Evolutionary conservation across 2,797 vertebrate species (phyloP).

Genomic region (Tadarida brasiliensis): DNA sequence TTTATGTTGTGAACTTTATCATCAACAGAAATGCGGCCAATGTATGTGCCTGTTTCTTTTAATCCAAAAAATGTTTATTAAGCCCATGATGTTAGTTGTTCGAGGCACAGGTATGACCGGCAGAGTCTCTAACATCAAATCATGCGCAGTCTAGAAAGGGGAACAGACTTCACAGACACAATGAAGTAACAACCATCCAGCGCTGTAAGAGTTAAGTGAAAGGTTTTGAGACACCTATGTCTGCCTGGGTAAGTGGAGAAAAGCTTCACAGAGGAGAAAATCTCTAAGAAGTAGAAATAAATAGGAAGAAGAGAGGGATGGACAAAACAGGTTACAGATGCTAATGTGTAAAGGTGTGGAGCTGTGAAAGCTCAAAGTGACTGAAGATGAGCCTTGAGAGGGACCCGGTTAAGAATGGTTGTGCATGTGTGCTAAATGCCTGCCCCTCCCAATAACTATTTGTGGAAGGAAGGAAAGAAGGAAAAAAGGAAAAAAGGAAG

Average conservation of each 20-base stretch:
- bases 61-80: background rate
- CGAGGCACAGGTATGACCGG: background rate
- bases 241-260: background rate
- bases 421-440: background rate
- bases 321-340: background rate
- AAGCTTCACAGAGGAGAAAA: background rate
- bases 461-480: background rate
- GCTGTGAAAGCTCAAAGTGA: background rate
- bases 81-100: background rate
- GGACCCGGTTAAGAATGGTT: background rate
- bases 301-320: background rate
- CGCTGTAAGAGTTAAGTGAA: background rate
- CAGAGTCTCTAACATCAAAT: background rate
- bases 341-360: background rate
- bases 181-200: background rate
- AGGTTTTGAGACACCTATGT: background rate
- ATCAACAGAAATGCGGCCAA: background rate
- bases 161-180: background rate
- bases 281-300: background rate
- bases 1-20: slow-evolving; percentile 21
- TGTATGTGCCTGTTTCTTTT: background rate
- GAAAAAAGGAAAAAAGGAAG: rapidly evolving
- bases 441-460: background rate
- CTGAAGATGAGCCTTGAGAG: background rate
- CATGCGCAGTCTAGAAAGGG: background rate